These are phyloP conservation scores for Pseudomyrmex pallidus DNA, from an alignment of 1,140 invertebrate genomes.

Conservation along the genomic window DNA sequence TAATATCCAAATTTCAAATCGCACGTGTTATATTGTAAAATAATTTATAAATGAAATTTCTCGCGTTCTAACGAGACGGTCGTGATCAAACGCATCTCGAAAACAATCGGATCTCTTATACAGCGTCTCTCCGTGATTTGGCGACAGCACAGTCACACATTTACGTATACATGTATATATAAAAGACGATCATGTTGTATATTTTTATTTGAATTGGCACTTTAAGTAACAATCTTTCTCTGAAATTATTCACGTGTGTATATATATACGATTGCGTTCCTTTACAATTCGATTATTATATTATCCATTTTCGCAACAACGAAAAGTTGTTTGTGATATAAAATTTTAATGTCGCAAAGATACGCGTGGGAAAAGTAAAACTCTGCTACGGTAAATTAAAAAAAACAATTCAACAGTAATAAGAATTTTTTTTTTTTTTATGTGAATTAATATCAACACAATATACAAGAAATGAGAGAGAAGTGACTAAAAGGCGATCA, in stretches of 20 bases:
- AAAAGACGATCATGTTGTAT: constrained; percentile 64
- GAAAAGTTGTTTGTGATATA: too few species aligned
- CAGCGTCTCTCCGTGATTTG: too few species aligned
- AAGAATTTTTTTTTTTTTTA: background rate
- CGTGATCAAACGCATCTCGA: too few species aligned
- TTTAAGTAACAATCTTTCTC: constrained; percentile 27
- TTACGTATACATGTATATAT: constrained; percentile 36
- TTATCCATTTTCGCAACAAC: too few species aligned
- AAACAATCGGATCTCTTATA: too few species aligned
- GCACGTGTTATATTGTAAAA: too few species aligned
- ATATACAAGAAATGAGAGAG: constrained; percentile 67
- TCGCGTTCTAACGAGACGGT: too few species aligned
- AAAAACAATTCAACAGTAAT: constrained; percentile 22
- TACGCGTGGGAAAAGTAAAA: background rate
- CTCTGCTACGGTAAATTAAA: background rate
- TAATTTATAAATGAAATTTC: too few species aligned
- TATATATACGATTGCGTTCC: too few species aligned
- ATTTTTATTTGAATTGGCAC: constrained; percentile 62
- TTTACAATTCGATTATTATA: too few species aligned
- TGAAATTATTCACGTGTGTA: background rate
- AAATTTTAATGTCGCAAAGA: background rate
- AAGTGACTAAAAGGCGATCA: constrained; percentile 58
- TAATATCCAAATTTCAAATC: too few species aligned
- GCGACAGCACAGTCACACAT: too few species aligned
- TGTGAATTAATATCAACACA: constrained; percentile 63